A percentile compares a stretch with the other conserved stretches of the same genome.
Conservation (phyloP, 2,888 invertebrate species). For the Pycnomerus fuliginosus region DNA sequence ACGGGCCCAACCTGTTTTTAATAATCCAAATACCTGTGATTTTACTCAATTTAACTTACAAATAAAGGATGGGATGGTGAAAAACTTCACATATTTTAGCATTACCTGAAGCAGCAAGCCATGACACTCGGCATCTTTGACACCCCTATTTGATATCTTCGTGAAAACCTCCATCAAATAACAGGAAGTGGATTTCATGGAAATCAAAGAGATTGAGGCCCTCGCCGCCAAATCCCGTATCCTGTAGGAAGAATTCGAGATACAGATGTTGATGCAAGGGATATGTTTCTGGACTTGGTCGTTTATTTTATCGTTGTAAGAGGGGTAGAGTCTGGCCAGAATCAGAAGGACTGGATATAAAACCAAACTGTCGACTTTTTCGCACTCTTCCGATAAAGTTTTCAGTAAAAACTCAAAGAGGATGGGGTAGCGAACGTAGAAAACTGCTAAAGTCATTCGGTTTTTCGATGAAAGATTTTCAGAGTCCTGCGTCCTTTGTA, state of each 20-base stretch:
- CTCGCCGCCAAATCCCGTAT: constrained; percentile 73
- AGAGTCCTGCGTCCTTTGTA: constrained; percentile 62
- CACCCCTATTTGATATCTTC: constrained; percentile 30
- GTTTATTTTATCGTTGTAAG: constrained; percentile 68
- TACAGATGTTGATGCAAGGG: constrained; percentile 64
- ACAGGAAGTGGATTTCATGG: constrained; percentile 44
- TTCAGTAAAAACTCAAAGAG: constrained; percentile 58
- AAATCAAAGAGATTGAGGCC: constrained; percentile 64
- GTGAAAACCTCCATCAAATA: constrained; percentile 37
- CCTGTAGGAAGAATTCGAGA: constrained; percentile 64
- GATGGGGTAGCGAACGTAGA: constrained; percentile 73
- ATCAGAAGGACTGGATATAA: constrained; percentile 78
- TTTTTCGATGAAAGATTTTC: constrained; percentile 64
- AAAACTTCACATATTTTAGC: constrained; percentile 47
- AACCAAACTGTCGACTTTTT: constrained; percentile 57
- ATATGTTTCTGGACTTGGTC: constrained; percentile 65
- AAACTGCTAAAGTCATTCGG: constrained; percentile 74
- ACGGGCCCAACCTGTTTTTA: too few species aligned
- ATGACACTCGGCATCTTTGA: constrained; percentile 63
- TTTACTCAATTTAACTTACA: too few species aligned
- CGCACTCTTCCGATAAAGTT: constrained; percentile 42
- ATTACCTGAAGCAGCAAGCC: constrained; percentile 67
- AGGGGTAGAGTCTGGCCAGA: constrained; percentile 75
- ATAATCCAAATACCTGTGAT: too few species aligned
- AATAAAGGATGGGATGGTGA: too few species aligned